phyloP scores from a whole-genome alignment of 2,888 invertebrate species.

The Gandaritis pyraliata region DNA sequence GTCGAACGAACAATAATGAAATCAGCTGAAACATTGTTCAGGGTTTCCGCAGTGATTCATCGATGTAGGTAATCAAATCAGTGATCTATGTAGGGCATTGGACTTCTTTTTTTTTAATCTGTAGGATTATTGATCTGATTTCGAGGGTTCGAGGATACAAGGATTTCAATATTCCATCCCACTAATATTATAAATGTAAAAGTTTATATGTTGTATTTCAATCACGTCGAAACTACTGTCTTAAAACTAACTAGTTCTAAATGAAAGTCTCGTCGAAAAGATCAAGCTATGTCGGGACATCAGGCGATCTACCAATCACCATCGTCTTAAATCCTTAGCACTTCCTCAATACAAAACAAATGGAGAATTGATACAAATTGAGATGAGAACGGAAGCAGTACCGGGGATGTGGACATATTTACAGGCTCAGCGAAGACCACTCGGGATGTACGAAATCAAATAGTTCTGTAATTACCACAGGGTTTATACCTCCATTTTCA shows the following conservation, averaged over 20 bases:
- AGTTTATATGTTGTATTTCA: too few species aligned
- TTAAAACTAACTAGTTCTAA: constrained; percentile 18
- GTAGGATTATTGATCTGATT: neutral
- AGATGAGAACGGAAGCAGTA: constrained; percentile 74
- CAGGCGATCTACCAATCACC: constrained; percentile 36
- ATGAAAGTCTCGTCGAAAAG: constrained; percentile 7
- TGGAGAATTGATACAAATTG: constrained; percentile 67
- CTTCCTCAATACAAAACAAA: constrained; percentile 62
- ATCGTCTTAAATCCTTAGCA: constrained; percentile 41
- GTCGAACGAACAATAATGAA: constrained; percentile 41
- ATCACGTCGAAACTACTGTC: too few species aligned
- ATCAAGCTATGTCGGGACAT: constrained; percentile 8
- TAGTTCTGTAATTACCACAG: too few species aligned
- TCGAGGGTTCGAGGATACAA: neutral
- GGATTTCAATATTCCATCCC: too few species aligned
- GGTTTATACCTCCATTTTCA: neutral
- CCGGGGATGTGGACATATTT: constrained; percentile 72
- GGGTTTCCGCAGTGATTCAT: constrained; percentile 22
- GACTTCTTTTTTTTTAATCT: neutral
- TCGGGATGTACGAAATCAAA: neutral
- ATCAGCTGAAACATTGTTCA: constrained; percentile 42
- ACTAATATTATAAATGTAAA: too few species aligned
- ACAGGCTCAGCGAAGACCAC: constrained; percentile 51
- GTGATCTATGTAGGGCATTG: constrained; percentile 18
- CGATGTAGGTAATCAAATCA: constrained; percentile 38